phyloP scores from a whole-genome alignment of 2,888 invertebrate species.

The Xestobium rufovillosum region DNA sequence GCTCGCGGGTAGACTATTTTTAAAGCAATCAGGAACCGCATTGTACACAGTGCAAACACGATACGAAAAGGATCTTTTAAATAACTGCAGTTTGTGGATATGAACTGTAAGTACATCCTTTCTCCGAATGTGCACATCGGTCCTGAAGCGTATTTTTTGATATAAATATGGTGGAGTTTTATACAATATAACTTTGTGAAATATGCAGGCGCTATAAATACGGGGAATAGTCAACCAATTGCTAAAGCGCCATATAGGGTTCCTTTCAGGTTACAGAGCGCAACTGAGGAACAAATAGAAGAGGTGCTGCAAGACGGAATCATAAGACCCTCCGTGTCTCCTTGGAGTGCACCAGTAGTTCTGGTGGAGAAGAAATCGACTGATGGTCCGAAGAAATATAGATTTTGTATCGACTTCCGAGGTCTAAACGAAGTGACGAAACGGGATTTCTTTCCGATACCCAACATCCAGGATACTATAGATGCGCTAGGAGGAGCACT shows the following conservation, averaged over 20 bases:
- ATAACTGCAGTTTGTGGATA: too few species aligned
- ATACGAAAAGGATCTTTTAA: too few species aligned
- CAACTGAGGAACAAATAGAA: constrained; percentile 15
- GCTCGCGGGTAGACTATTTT: too few species aligned
- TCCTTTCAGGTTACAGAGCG: constrained; percentile 10
- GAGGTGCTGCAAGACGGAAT: constrained; percentile 24
- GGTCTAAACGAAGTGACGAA: constrained; percentile 19
- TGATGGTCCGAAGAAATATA: constrained; percentile 15
- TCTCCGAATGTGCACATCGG: too few species aligned
- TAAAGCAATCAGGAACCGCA: too few species aligned
- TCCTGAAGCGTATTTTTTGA: too few species aligned
- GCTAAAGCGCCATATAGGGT: constrained; percentile 16
- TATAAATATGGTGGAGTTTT: too few species aligned
- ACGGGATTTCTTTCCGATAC: constrained; percentile 20
- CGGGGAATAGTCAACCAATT: constrained; percentile 4
- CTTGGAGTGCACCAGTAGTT: constrained; percentile 33
- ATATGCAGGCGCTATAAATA: too few species aligned
- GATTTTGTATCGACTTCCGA: constrained; percentile 21
- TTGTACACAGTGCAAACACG: too few species aligned
- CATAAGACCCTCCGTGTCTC: constrained; percentile 26
- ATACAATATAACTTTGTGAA: too few species aligned
- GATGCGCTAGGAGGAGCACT: constrained; percentile 18
- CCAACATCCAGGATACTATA: constrained; percentile 20
- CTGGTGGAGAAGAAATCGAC: constrained; percentile 25
- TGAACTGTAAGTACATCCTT: too few species aligned